These are phyloP conservation scores for Notarius lentiginosus DNA, from an alignment of 2,113 vertebrate species.

Conservation along the genomic window DNA sequence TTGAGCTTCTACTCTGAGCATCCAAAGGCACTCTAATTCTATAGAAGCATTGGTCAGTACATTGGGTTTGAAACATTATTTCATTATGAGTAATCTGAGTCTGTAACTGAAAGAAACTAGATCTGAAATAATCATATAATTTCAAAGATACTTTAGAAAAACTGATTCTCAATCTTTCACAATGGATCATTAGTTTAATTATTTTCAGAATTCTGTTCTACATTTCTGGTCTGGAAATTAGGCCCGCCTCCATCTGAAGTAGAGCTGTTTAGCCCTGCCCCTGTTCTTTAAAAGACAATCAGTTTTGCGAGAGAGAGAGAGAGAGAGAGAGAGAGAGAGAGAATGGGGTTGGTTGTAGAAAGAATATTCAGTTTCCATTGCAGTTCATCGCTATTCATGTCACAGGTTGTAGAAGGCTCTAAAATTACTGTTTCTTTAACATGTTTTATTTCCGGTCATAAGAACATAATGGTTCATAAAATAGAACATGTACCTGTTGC, in stretches of 20 bases:
- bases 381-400: neutral
- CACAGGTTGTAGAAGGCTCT: neutral
- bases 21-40: neutral
- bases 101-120: neutral
- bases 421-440: neutral
- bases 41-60: neutral
- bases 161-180: neutral
- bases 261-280: neutral
- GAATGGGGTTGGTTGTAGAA: neutral
- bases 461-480: neutral
- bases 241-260: neutral
- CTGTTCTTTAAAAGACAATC: neutral
- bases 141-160: neutral
- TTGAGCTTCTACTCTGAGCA: neutral
- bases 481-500: constrained; percentile 65
- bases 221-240: neutral
- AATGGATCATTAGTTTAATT: neutral
- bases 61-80: neutral
- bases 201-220: neutral
- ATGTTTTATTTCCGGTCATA: neutral
- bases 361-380: neutral
- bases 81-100: neutral
- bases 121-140: neutral
- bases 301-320: neutral
- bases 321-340: neutral